Evolutionary conservation across 2,797 vertebrate genomes (phyloP).

Genomic region (Bradypodion pumilum): DNA sequence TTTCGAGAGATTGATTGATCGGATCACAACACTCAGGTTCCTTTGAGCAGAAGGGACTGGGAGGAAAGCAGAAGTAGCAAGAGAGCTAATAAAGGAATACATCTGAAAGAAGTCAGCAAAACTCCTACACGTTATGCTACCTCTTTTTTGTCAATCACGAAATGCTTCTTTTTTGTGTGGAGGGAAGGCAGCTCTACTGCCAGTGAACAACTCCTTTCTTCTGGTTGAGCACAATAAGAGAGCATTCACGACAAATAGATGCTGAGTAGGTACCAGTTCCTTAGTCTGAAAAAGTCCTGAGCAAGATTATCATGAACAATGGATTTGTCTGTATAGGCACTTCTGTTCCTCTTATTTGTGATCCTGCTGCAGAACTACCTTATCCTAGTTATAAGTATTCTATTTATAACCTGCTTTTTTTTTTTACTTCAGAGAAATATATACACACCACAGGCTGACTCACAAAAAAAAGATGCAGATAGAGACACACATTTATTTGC

Average conservation of each 20-base stretch:
- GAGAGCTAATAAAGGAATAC: neutral
- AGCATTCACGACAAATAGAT: neutral
- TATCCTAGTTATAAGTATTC: neutral
- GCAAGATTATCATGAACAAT: neutral
- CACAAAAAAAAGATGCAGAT: too few relatives aligned
- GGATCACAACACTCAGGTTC: neutral
- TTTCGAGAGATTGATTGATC: conserved; percentile 3
- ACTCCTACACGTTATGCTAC: neutral
- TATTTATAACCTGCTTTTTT: neutral
- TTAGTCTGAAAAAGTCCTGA: neutral
- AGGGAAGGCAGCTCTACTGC: neutral
- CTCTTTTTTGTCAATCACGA: neutral
- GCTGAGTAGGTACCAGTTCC: neutral
- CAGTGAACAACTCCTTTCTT: neutral
- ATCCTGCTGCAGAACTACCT: neutral
- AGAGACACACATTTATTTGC: neutral
- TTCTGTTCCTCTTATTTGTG: neutral
- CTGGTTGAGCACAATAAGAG: neutral
- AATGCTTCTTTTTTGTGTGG: neutral
- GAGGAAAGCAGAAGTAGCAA: neutral
- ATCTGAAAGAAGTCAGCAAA: neutral
- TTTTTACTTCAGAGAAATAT: neutral
- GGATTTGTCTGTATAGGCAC: neutral
- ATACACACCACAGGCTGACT: neutral
- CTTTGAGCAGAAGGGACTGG: neutral